Base-by-base conservation (phyloP, 2,113 vertebrate species). In the Tonatia bakeri region DNA sequence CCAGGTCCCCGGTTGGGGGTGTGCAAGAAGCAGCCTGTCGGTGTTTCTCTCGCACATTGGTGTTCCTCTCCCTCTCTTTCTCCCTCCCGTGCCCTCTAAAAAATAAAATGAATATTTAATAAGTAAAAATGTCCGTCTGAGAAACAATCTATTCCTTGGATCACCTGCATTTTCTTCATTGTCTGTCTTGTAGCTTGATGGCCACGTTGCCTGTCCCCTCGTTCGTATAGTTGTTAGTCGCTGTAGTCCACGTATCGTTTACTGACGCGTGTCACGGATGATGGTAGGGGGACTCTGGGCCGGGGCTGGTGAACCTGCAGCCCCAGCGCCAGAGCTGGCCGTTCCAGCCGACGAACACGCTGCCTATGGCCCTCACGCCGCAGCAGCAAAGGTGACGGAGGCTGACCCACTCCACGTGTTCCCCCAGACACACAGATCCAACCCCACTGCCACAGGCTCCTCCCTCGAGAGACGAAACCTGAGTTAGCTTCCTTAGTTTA, bases 291-390 rank as follows among this genome's bases (percentile, higher is more conserved):
- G 19, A 26, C 8, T 72, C 26, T 52, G 15, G 40, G 15, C 38
- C 76, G 26, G 10, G 43, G 43, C 43, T 6, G 43, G 43, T 8
- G 43, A 43, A 43, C 43, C 43, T 7, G 43, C 43, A 43, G 43
- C 6, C 43, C 43, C 43, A 7, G 43, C 6, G 43, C 43, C 43
- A 8, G 43, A 43, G 43, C 61, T 33, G 38, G 8, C 26, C 50
- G 15, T 6, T 3, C 4, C 50, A 24, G 0, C 45, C 43, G 43
- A 5, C 16, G 12, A 5, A 26, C 7, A 1, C 26, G 17, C 4
- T 17, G 13, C 31, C 7, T 9, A 4, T 7, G 47, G 61, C 33
- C 59, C 28, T 12, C 31, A 0, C 11, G 31, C 83, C 54, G 9
- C 52, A 43, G 65, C 28, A 40, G 38, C 19, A 0, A 13, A 38